Evolutionary conservation across 2,113 vertebrate genomes (phyloP).

Genomic region (Protobothrops mucrosquamatus): DNA sequence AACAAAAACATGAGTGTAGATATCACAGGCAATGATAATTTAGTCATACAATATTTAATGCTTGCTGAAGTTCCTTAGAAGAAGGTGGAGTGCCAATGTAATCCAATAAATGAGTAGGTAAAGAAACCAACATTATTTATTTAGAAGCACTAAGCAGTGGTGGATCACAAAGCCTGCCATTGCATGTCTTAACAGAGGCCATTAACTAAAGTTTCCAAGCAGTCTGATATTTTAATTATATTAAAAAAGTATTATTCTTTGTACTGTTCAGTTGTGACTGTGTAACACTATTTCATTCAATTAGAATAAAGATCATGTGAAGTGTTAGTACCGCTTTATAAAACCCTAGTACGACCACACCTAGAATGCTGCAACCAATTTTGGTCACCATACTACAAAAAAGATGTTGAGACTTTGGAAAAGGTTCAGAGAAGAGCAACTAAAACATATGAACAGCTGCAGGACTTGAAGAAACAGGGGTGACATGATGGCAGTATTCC

Average conservation of each 20-base stretch:
- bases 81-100: not conserved
- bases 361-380: no score
- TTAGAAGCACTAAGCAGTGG: not conserved
- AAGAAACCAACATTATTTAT: not conserved
- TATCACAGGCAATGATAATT: not conserved
- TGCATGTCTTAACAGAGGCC: not conserved
- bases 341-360: no score
- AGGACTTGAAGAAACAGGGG: no score
- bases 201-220: not conserved
- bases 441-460: no score
- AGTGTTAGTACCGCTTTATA: no score
- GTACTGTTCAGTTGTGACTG: not conserved
- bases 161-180: not conserved
- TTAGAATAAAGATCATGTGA: not conserved
- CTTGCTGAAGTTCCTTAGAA: not conserved
- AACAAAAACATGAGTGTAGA: not conserved
- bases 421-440: no score
- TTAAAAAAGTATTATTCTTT: not conserved
- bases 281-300: constrained; percentile 2
- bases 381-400: no score
- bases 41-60: not conserved
- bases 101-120: not conserved
- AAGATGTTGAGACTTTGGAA: no score
- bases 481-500: no score
- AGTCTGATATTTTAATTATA: not conserved